Evolutionary conservation across 2,113 vertebrate genomes (phyloP).

Genomic region (Platichthys stellatus): DNA sequence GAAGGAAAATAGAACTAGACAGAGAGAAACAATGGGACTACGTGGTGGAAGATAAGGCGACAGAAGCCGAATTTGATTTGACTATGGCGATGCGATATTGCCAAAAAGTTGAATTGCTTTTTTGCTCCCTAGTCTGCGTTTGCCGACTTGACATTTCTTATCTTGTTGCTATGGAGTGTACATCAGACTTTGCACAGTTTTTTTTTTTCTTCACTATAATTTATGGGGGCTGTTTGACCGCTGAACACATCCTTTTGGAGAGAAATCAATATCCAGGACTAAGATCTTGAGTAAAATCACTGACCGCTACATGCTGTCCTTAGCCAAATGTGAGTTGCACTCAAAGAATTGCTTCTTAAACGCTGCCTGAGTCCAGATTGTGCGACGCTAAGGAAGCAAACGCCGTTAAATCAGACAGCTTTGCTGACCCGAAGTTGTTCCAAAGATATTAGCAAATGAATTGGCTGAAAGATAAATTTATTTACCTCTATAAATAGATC

Average conservation of each 20-base stretch:
- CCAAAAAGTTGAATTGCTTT: constrained; percentile 48
- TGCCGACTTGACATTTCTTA: constrained; percentile 42
- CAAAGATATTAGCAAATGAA: constrained; percentile 68
- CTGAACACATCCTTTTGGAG: not conserved
- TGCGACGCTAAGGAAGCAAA: not conserved
- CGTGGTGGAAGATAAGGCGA: constrained; percentile 31
- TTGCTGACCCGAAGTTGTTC: constrained; percentile 35
- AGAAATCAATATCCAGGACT: not conserved
- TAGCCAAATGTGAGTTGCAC: not conserved
- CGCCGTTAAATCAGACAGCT: constrained; percentile 18
- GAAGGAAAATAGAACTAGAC: constrained; percentile 32
- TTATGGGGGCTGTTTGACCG: not conserved
- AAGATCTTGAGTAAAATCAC: constrained; percentile 4
- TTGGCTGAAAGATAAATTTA: constrained; percentile 65
- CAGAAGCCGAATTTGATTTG: constrained; percentile 50
- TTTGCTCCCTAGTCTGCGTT: constrained; percentile 34
- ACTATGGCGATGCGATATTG: constrained; percentile 35
- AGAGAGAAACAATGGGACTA: constrained; percentile 7
- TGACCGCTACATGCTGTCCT: not conserved
- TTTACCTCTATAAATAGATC: constrained; percentile 71
- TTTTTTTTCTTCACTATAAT: not conserved
- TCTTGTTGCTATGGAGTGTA: constrained; percentile 21
- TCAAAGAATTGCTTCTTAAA: constrained; percentile 30
- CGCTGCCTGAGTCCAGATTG: not conserved
- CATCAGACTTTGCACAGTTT: constrained; percentile 40